These are phyloP conservation scores for Centroberyx gerrardi DNA, from an alignment of 2,797 vertebrate species.

Conservation along the genomic window DNA sequence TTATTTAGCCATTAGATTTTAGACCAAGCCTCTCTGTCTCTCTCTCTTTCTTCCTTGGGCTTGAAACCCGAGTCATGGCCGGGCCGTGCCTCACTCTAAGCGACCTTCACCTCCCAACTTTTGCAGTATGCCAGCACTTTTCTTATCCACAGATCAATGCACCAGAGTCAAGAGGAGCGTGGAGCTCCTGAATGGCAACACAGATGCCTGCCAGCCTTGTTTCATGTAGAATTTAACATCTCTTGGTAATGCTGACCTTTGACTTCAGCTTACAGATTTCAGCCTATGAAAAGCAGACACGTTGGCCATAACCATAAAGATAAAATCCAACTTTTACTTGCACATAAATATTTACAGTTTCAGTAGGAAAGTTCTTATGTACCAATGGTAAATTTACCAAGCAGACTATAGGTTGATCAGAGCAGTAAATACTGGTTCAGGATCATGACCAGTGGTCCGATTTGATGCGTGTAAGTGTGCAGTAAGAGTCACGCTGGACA, in stretches of 20 bases:
- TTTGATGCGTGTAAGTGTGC: slow-evolving; percentile 1
- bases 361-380: neutral
- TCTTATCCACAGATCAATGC: slow-evolving; percentile 63
- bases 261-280: neutral
- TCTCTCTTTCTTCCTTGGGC: slow-evolving; percentile 9
- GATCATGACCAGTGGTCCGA: neutral
- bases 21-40: slow-evolving; percentile 10
- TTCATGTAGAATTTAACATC: slow-evolving; percentile 4
- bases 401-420: no score
- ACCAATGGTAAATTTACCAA: no score
- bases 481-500: slow-evolving; percentile 31
- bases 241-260: neutral
- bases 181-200: neutral
- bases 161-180: slow-evolving; percentile 13
- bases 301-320: neutral
- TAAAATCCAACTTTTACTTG: neutral
- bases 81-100: slow-evolving; percentile 38
- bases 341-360: neutral
- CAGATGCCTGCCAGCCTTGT: slow-evolving; percentile 1
- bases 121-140: slow-evolving; percentile 64
- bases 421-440: neutral
- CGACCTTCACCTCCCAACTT: slow-evolving; percentile 71
- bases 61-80: slow-evolving; percentile 66
- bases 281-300: neutral
- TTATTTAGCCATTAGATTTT: slow-evolving; percentile 32